These are phyloP conservation scores for Oreochromis tanganicae DNA, from an alignment of 2,113 vertebrate genomes.

Conservation along the genomic window DNA sequence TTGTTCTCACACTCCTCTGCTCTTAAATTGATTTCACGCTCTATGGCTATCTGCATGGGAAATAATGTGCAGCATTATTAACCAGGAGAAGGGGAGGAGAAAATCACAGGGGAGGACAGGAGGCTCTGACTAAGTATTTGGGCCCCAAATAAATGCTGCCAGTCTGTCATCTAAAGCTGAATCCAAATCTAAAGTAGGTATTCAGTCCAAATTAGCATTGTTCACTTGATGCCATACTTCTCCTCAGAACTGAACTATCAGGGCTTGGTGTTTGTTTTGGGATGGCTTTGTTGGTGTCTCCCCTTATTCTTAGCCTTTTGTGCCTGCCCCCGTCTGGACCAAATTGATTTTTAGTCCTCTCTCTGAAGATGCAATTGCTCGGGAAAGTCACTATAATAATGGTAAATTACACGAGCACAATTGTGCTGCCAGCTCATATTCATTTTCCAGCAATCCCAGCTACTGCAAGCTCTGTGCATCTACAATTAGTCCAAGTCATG, in stretches of 20 bases:
- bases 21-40: slow-evolving; percentile 70
- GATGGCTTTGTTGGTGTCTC: background rate
- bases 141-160: slow-evolving; percentile 6
- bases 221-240: background rate
- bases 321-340: background rate
- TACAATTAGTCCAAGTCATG: background rate
- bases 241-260: background rate
- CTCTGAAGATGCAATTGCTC: background rate
- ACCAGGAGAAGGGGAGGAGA: slow-evolving; percentile 35
- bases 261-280: background rate
- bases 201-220: slow-evolving; percentile 18
- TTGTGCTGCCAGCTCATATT: background rate
- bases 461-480: background rate
- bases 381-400: background rate
- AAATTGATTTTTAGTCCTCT: background rate
- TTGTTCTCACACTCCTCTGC: slow-evolving; percentile 61
- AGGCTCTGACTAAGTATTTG: slow-evolving; percentile 29
- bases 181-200: slow-evolving; percentile 12
- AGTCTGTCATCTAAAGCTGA: slow-evolving; percentile 13
- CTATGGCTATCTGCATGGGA: slow-evolving; percentile 55
- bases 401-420: background rate
- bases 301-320: background rate
- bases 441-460: background rate
- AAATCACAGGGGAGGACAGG: slow-evolving; percentile 39
- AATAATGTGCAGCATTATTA: slow-evolving; percentile 66